phyloP scores from a whole-genome alignment of 2,113 vertebrate genomes.

The Hippocampus zosterae region DNA sequence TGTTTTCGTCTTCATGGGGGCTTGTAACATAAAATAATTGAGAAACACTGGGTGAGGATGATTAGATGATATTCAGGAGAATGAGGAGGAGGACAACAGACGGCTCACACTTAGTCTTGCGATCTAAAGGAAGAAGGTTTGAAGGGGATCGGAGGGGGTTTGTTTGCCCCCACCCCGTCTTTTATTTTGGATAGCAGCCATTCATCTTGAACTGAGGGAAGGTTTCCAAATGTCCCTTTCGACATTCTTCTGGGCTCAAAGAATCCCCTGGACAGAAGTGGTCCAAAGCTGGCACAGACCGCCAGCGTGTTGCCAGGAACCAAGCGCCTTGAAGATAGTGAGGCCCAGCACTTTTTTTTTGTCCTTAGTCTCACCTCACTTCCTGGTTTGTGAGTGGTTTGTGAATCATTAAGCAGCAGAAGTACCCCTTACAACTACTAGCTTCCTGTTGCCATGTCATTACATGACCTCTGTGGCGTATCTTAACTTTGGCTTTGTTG shows the following conservation, averaged over 20 bases:
- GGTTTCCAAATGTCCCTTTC: slow-evolving; percentile 61
- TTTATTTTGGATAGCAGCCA: slow-evolving; percentile 35
- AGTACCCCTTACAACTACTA: slow-evolving; percentile 5
- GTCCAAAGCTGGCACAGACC: slow-evolving; percentile 70
- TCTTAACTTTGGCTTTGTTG: neutral
- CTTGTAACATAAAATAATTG: too few species aligned
- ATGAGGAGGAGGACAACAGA: slow-evolving; percentile 9
- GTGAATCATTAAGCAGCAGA: slow-evolving; percentile 51
- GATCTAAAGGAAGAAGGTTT: slow-evolving; percentile 24
- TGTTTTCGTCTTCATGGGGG: too few species aligned
- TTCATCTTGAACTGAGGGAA: slow-evolving; percentile 65
- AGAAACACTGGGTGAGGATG: neutral
- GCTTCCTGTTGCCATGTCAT: neutral
- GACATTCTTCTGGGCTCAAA: slow-evolving; percentile 73
- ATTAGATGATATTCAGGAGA: slow-evolving; percentile 4
- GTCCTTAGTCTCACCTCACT: slow-evolving; percentile 66
- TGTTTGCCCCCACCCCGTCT: neutral
- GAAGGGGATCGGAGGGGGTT: slow-evolving; percentile 15
- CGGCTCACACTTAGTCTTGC: slow-evolving; percentile 10
- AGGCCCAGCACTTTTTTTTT: slow-evolving; percentile 49
- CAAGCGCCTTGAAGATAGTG: slow-evolving; percentile 60
- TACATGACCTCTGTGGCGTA: neutral
- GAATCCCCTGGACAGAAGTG: slow-evolving; percentile 64
- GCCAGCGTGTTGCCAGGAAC: slow-evolving; percentile 68
- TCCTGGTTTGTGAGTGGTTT: slow-evolving; percentile 61